Conservation (phyloP, 2,113 vertebrate genomes). For the Chlamydotis undulata region DNA sequence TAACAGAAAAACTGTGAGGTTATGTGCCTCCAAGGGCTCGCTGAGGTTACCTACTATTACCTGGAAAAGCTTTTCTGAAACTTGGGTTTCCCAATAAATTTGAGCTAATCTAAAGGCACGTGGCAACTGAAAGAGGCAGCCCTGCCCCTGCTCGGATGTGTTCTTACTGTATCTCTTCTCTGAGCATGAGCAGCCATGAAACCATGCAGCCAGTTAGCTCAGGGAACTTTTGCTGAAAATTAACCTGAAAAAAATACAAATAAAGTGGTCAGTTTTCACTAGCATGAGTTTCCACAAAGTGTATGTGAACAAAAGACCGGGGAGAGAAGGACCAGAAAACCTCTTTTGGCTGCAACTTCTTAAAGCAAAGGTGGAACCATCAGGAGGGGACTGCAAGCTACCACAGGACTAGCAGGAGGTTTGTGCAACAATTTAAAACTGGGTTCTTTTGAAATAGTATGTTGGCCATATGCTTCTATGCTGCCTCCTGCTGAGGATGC, state of each 20-base stretch:
- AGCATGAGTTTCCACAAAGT: background rate
- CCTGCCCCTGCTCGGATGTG: background rate
- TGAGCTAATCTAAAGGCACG: background rate
- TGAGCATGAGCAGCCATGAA: background rate
- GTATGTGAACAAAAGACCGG: background rate
- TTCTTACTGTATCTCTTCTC: background rate
- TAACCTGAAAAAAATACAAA: conserved; percentile 21
- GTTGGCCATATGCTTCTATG: background rate
- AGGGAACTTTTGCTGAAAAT: conserved; percentile 22
- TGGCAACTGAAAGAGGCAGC: background rate
- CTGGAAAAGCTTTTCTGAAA: background rate
- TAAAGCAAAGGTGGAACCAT: background rate
- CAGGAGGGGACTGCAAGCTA: background rate
- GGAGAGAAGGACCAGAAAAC: background rate
- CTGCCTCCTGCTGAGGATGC: conserved; percentile 44
- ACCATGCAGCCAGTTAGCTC: background rate
- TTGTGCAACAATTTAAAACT: background rate
- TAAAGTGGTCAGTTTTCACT: background rate
- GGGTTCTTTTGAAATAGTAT: background rate
- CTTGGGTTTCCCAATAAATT: background rate
- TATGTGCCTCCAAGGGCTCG: fast-evolving
- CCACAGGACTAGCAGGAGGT: fast-evolving
- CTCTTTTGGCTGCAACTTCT: background rate
- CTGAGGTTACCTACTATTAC: background rate
- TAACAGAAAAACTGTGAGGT: background rate